Evolutionary conservation across 2,888 invertebrate species (phyloP).

Genomic region (Drosophila rubida): DNA sequence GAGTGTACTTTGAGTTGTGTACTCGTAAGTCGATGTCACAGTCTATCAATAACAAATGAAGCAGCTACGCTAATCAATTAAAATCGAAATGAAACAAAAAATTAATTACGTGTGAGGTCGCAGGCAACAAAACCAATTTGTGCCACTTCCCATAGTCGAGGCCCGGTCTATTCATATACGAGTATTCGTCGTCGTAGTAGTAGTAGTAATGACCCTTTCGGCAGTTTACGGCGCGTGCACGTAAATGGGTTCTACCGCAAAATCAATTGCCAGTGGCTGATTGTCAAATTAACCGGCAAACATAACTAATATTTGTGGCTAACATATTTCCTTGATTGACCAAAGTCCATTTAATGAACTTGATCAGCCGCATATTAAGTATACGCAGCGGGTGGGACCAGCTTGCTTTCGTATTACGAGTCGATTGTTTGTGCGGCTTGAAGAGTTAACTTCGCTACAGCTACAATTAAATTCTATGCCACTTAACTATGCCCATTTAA

Average conservation of each 20-base stretch:
- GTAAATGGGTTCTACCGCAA: constrained; percentile 21
- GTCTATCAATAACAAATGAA: constrained; percentile 51
- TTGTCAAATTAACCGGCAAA: constrained; percentile 63
- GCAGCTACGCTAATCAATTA: constrained; percentile 41
- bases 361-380: constrained; percentile 58
- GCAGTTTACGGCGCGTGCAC: constrained; percentile 1
- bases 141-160: constrained; percentile 12
- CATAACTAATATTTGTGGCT: constrained; percentile 46
- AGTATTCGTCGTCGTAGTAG: too few species aligned
- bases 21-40: constrained; percentile 40
- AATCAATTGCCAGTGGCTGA: constrained; percentile 60
- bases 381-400: constrained; percentile 46
- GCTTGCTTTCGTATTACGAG: too few species aligned
- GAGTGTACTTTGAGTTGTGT: background rate
- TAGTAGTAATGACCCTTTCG: constrained; percentile 52
- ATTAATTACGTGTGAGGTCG: constrained; percentile 70
- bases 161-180: constrained; percentile 4
- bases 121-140: constrained; percentile 4
- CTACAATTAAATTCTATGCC: constrained; percentile 71
- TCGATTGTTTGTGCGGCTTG: background rate
- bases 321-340: constrained; percentile 57
- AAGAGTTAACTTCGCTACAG: constrained; percentile 7
- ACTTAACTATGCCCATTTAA: constrained; percentile 54
- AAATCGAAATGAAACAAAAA: constrained; percentile 41
- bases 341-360: constrained; percentile 46